These are phyloP conservation scores for Mycetomoellerius zeteki DNA, from an alignment of 1,140 invertebrate genomes.

Conservation along the genomic window DNA sequence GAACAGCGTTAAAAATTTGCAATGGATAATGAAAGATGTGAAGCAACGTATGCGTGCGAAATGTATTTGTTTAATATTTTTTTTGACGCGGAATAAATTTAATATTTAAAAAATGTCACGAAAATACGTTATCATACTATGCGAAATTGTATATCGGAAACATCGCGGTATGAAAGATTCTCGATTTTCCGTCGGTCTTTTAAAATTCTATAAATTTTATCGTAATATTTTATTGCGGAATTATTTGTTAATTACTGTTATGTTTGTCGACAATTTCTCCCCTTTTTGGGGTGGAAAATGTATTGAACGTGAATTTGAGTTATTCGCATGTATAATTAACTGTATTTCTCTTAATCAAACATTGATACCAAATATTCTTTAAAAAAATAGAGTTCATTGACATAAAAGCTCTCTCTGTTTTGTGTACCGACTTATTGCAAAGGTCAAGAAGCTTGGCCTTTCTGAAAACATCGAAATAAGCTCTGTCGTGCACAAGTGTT, in stretches of 20 bases:
- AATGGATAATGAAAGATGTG: neutral
- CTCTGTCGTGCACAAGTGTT: conserved; percentile 19
- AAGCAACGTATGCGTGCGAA: neutral
- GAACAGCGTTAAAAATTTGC: neutral
- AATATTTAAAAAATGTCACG: conserved; percentile 22
- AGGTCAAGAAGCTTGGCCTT: conserved; percentile 14
- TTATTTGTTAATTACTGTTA: neutral
- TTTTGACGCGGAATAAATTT: conserved; percentile 10
- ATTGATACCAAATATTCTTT: neutral
- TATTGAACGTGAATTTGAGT: neutral
- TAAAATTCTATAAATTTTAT: neutral
- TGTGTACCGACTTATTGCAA: conserved; percentile 10
- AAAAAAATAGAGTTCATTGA: neutral
- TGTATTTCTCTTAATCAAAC: neutral
- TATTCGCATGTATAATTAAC: neutral
- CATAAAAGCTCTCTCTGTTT: neutral
- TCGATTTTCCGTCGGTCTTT: neutral
- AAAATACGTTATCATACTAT: neutral
- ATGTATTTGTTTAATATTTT: conserved; percentile 3
- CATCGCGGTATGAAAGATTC: neutral
- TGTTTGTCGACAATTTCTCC: neutral
- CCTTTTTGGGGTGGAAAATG: neutral
- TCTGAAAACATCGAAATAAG: conserved; percentile 19
- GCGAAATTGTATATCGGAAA: neutral
- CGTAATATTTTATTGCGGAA: neutral